These are phyloP conservation scores for Silurus lanzhouensis DNA, from an alignment of 2,797 vertebrate genomes.

Conservation along the genomic window DNA sequence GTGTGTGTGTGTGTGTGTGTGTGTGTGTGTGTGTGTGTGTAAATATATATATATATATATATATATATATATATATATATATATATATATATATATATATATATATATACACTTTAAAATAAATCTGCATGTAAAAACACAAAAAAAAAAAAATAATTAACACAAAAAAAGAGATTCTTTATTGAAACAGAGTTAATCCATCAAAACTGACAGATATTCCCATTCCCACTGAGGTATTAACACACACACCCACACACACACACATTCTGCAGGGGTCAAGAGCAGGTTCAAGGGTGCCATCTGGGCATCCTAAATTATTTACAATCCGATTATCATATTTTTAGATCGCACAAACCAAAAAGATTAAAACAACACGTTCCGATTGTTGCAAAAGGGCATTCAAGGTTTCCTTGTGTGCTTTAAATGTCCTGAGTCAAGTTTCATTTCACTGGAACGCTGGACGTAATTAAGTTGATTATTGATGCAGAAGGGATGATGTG, in stretches of 20 bases:
- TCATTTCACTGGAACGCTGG: conserved; percentile 49
- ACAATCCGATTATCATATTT: conserved; percentile 7
- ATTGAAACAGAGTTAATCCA: no score
- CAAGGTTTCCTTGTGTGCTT: background rate
- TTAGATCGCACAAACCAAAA: conserved; percentile 2
- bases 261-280: conserved; percentile 40
- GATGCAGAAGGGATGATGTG: conserved; percentile 63
- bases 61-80: no score
- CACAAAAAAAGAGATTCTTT: background rate
- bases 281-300: conserved; percentile 53
- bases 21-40: no score
- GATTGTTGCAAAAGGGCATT: background rate
- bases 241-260: conserved; percentile 29
- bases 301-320: conserved; percentile 45
- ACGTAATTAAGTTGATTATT: conserved; percentile 63
- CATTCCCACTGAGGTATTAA: background rate
- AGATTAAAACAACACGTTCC: conserved; percentile 1
- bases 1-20: no score
- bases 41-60: no score
- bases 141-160: background rate
- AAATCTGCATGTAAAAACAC: background rate
- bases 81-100: no score
- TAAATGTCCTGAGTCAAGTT: background rate
- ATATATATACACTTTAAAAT: background rate
- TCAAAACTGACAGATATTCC: background rate